phyloP scores from a whole-genome alignment of 2,113 vertebrate species.

The Hemicordylus capensis region DNA sequence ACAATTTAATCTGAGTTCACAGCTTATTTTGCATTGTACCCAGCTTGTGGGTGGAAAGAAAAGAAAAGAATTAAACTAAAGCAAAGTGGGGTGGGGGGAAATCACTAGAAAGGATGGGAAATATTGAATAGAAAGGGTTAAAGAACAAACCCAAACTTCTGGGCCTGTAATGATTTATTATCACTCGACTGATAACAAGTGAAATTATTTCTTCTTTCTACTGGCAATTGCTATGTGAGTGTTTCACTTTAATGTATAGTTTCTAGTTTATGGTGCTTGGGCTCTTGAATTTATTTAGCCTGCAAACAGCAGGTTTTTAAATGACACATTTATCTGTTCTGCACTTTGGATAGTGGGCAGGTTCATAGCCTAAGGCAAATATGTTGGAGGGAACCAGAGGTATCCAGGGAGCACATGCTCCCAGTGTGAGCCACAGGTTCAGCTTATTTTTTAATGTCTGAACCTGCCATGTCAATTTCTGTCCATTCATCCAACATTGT shows the following conservation, averaged over 20 bases:
- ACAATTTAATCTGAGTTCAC: slow-evolving; percentile 35
- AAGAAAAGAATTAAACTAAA: neutral
- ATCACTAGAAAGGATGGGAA: neutral
- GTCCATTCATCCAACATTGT: too few species aligned
- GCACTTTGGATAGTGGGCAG: slow-evolving; percentile 34
- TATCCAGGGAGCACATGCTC: too few species aligned
- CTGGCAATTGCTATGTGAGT: slow-evolving; percentile 12
- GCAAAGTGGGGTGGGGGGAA: neutral
- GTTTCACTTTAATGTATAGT: neutral
- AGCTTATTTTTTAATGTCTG: too few species aligned
- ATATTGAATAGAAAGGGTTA: rapidly evolving
- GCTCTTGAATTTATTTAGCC: slow-evolving; percentile 20
- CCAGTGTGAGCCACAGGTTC: too few species aligned
- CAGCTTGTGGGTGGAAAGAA: neutral
- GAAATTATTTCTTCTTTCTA: slow-evolving; percentile 6
- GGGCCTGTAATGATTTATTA: slow-evolving; percentile 19
- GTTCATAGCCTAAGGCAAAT: too few species aligned
- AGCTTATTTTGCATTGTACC: neutral
- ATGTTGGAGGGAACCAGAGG: too few species aligned
- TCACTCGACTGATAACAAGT: neutral
- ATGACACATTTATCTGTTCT: slow-evolving; percentile 48
- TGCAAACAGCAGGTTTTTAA: slow-evolving; percentile 48
- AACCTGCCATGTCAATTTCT: too few species aligned
- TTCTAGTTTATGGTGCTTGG: neutral
- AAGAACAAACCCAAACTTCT: slow-evolving; percentile 10